These are phyloP conservation scores for Corydoras maculifer DNA, from an alignment of 2,113 vertebrate genomes.

Conservation along the genomic window DNA sequence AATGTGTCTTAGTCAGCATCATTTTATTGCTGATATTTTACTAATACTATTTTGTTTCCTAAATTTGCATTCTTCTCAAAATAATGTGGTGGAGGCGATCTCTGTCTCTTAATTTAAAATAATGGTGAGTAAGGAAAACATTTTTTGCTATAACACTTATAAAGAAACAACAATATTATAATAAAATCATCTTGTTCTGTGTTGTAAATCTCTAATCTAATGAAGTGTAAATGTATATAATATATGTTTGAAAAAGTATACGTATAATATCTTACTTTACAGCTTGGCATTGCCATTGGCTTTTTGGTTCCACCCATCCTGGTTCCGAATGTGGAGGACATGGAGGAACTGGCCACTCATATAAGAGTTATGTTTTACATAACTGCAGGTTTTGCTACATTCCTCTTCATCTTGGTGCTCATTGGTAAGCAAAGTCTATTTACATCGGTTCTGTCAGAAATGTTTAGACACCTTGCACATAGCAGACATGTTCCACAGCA, in stretches of 20 bases:
- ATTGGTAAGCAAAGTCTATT: slow-evolving; percentile 69
- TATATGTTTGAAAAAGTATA: too few species aligned
- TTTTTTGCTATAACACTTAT: too few species aligned
- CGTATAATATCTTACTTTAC: slow-evolving; percentile 10
- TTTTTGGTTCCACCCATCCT: slow-evolving; percentile 90
- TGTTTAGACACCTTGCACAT: too few species aligned
- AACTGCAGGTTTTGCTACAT: slow-evolving; percentile 77
- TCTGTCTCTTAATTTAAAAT: too few species aligned
- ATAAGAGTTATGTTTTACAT: slow-evolving; percentile 93
- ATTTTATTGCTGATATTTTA: background rate
- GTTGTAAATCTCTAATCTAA: too few species aligned
- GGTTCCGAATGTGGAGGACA: slow-evolving; percentile 78
- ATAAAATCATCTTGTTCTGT: too few species aligned
- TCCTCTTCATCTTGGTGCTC: slow-evolving; percentile 84
- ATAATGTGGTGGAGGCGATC: too few species aligned
- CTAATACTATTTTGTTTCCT: background rate
- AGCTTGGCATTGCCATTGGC: slow-evolving; percentile 88
- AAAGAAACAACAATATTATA: too few species aligned
- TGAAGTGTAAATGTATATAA: too few species aligned
- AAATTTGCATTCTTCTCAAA: background rate
- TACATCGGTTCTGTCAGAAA: too few species aligned
- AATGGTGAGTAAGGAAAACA: too few species aligned
- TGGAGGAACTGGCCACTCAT: slow-evolving; percentile 75
- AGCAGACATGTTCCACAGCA: too few species aligned
- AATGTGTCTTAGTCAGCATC: background rate